Conservation (phyloP, 2,113 vertebrate genomes). For the Castor canadensis region DNA sequence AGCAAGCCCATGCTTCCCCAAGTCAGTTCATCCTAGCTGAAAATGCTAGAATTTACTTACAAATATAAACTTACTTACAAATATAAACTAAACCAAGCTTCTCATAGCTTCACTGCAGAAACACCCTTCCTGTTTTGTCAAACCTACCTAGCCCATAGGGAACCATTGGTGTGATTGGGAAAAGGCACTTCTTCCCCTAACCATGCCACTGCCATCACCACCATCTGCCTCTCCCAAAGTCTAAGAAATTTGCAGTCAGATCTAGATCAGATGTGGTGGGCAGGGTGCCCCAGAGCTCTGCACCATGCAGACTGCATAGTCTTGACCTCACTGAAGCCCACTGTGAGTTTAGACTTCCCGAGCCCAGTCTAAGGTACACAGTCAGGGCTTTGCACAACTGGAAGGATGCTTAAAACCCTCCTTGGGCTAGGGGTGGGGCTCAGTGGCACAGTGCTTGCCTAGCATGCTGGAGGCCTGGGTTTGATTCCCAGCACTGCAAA, state of each 20-base stretch:
- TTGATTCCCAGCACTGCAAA: neutral
- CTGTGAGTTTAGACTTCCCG: neutral
- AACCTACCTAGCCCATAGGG: neutral
- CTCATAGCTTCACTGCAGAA: neutral
- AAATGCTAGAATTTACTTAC: neutral
- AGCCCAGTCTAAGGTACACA: neutral
- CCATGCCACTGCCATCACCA: fast-evolving
- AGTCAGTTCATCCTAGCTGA: neutral
- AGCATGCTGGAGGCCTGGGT: neutral
- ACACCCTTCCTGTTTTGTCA: neutral
- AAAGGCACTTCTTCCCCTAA: neutral
- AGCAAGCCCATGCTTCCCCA: neutral
- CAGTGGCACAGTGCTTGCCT: neutral
- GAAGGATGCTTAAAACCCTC: neutral
- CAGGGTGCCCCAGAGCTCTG: neutral
- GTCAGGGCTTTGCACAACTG: neutral
- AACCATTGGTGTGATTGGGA: neutral
- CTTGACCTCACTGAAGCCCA: neutral
- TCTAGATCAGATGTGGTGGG: fast-evolving
- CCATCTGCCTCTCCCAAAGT: neutral
- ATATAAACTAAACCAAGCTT: neutral
- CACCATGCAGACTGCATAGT: fast-evolving
- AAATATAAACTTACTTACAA: neutral
- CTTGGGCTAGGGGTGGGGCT: neutral
- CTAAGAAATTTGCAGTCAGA: neutral